Evolutionary conservation across 2,797 vertebrate genomes (phyloP).

Genomic region (Dromococcyx pavoninus): DNA sequence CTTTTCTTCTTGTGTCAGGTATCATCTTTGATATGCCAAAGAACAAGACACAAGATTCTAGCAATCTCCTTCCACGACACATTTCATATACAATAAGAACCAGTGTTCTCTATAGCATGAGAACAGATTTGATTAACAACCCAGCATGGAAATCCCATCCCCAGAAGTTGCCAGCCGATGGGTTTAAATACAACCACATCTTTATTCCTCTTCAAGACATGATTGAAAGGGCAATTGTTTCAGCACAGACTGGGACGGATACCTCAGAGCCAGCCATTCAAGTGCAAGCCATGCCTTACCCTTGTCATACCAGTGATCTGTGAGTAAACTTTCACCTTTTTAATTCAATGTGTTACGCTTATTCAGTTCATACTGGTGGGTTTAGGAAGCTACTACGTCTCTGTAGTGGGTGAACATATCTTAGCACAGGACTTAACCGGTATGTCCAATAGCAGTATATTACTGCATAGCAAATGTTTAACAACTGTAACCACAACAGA

Average conservation of each 20-base stretch:
- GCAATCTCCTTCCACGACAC: constrained; percentile 16
- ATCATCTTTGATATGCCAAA: constrained; percentile 60
- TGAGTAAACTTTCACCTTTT: constrained; percentile 60
- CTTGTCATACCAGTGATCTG: constrained; percentile 75
- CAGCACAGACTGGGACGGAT: constrained; percentile 62
- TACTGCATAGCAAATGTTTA: background rate
- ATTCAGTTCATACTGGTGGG: background rate
- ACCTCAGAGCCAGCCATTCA: constrained; percentile 34
- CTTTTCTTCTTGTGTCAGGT: constrained; percentile 40
- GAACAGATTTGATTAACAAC: constrained; percentile 71
- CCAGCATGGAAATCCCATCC: constrained; percentile 76
- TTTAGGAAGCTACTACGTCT: background rate
- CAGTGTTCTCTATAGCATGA: constrained; percentile 74
- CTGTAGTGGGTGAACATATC: background rate
- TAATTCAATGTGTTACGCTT: background rate
- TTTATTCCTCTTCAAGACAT: constrained; percentile 79
- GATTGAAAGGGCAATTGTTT: constrained; percentile 75
- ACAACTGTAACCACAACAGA: background rate
- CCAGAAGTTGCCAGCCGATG: constrained; percentile 66
- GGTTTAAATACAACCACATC: constrained; percentile 76
- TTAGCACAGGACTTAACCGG: background rate
- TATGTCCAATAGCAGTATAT: background rate
- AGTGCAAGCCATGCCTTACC: constrained; percentile 75
- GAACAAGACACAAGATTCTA: background rate
- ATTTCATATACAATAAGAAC: constrained; percentile 76